A percentile compares a stretch with the other conserved stretches of the same genome.
These are phyloP conservation scores for Colletes gigas DNA, from an alignment of 1,140 invertebrate genomes.

Conservation along the genomic window DNA sequence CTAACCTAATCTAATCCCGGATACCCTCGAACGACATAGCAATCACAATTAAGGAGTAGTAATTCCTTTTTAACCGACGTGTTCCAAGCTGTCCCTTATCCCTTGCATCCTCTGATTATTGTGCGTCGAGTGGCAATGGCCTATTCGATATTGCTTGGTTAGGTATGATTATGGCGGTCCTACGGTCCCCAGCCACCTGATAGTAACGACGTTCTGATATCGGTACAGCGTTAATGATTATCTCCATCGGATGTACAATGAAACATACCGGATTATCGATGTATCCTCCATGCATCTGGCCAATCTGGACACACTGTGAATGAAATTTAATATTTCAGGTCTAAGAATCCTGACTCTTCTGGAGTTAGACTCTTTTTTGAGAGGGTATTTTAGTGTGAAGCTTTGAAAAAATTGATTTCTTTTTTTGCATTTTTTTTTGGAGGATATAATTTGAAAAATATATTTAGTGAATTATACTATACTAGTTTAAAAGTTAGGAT, in stretches of 20 bases:
- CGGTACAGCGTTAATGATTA: constrained; percentile 52
- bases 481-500: no score
- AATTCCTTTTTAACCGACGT: background rate
- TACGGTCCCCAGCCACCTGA: constrained; percentile 34
- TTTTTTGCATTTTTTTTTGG: no score
- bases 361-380: no score
- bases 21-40: no score
- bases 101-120: background rate
- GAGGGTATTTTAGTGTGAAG: no score
- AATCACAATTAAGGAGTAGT: background rate
- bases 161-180: constrained; percentile 52
- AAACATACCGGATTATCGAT: constrained; percentile 28
- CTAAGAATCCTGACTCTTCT: no score
- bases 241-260: constrained; percentile 28
- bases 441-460: no score
- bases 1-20: no score
- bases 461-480: background rate
- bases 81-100: background rate
- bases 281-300: background rate
- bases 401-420: no score
- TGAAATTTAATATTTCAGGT: no score
- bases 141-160: constrained; percentile 3
- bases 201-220: constrained; percentile 51
- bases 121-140: no score
- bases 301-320: no score